phyloP scores from a whole-genome alignment of 1,140 invertebrate genomes.

The Eueides isabella region DNA sequence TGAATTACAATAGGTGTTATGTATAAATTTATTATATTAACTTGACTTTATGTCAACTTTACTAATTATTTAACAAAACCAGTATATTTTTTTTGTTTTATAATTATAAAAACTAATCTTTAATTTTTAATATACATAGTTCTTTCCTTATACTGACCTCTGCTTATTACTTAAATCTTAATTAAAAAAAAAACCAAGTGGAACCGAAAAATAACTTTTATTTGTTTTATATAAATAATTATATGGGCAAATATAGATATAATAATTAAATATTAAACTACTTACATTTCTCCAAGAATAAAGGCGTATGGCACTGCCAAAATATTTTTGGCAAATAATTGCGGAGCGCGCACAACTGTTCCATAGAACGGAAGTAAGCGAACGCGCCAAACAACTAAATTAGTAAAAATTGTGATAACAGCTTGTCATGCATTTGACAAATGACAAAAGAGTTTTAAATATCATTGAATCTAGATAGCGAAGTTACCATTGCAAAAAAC shows the following conservation, averaged over 20 bases:
- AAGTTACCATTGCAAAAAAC: constrained; percentile 3
- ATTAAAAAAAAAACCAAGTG: background rate
- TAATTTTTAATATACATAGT: no score
- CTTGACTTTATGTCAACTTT: no score
- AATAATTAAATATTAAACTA: background rate
- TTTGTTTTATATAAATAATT: background rate
- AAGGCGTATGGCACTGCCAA: background rate
- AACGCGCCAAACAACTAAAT: constrained; percentile 39
- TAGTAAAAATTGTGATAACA: constrained; percentile 8
- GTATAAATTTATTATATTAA: no score
- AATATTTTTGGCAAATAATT: constrained; percentile 20
- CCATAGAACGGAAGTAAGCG: constrained; percentile 22
- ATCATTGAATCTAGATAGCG: background rate
- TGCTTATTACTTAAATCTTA: no score
- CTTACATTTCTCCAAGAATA: constrained; percentile 20
- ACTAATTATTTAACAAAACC: no score
- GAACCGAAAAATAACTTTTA: background rate
- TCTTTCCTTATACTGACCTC: no score
- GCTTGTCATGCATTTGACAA: constrained; percentile 10
- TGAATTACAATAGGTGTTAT: no score
- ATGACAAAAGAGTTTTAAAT: constrained; percentile 4
- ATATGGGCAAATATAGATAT: background rate
- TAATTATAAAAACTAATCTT: no score
- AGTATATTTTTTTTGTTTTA: no score
- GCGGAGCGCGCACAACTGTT: constrained; percentile 9